Conservation (phyloP, 2,888 invertebrate species). For the Lasiommata megera region DNA sequence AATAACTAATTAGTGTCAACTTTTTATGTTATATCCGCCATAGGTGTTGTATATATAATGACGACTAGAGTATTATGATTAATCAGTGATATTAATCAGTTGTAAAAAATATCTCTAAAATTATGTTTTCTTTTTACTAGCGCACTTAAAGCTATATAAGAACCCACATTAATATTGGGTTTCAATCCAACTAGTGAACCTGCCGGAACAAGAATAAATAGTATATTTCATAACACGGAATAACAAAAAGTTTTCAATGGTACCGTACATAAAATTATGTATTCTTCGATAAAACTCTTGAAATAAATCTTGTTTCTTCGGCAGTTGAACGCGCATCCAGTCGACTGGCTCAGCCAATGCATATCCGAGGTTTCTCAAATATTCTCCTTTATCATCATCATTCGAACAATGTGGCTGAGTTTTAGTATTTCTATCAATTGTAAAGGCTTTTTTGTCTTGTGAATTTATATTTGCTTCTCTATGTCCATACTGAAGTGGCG, state of each 20-base stretch:
- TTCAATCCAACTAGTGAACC: no score
- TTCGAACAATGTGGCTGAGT: slow-evolving; percentile 37
- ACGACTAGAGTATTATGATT: no score
- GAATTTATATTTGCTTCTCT: slow-evolving; percentile 37
- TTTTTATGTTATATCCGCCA: no score
- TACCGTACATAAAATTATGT: slow-evolving; percentile 83
- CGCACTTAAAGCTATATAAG: neutral
- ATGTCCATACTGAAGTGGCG: slow-evolving; percentile 46
- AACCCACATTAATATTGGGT: no score
- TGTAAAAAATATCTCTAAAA: no score
- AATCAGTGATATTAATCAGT: no score
- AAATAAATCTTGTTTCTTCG: slow-evolving; percentile 85
- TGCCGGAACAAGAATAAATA: no score
- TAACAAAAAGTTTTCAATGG: slow-evolving; percentile 2
- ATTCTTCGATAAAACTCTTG: slow-evolving; percentile 84
- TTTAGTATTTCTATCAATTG: slow-evolving; percentile 36
- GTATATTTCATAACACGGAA: neutral
- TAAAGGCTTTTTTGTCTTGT: slow-evolving; percentile 20
- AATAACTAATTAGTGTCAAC: no score
- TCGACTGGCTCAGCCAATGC: slow-evolving; percentile 79
- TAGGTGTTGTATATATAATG: no score
- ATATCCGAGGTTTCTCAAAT: slow-evolving; percentile 81
- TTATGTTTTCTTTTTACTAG: no score
- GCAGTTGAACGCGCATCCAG: slow-evolving; percentile 83
- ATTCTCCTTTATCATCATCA: slow-evolving; percentile 65